Percentiles rank a stretch among this genome's conserved stretches.
Conservation (phyloP, 2,113 vertebrate species). For the Lophius piscatorius region DNA sequence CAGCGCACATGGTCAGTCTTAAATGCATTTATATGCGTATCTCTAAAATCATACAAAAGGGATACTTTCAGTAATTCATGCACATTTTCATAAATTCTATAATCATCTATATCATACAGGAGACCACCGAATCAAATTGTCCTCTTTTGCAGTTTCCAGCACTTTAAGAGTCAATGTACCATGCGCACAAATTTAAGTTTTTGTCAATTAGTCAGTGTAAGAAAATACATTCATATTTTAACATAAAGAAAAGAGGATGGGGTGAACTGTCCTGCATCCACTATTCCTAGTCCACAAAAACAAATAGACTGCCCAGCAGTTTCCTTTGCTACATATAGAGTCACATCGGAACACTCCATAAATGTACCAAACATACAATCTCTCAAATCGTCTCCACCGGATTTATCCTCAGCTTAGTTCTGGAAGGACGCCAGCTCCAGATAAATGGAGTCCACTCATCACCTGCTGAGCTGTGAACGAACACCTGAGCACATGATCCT, state of each 20-base stretch:
- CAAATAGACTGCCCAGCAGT: not conserved
- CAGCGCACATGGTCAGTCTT: constrained; percentile 1
- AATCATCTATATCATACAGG: constrained; percentile 25
- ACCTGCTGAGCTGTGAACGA: constrained; percentile 51
- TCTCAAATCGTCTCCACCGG: constrained; percentile 22
- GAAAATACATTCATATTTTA: constrained; percentile 31
- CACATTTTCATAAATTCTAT: constrained; percentile 6
- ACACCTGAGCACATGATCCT: constrained; percentile 50
- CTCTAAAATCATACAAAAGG: constrained; percentile 15
- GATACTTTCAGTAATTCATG: constrained; percentile 6
- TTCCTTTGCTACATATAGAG: constrained; percentile 18
- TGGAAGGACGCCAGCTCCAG: constrained; percentile 18
- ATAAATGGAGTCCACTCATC: constrained; percentile 51
- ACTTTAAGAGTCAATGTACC: constrained; percentile 44
- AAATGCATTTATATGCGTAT: constrained; percentile 5
- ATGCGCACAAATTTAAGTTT: constrained; percentile 45
- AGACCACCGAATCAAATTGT: constrained; percentile 22
- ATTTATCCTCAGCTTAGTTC: constrained; percentile 40
- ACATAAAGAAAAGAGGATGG: constrained; percentile 6
- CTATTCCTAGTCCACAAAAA: constrained; percentile 8
- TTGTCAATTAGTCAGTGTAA: constrained; percentile 35
- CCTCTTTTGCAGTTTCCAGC: constrained; percentile 5
- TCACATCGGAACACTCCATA: constrained; percentile 29
- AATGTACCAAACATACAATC: constrained; percentile 24
- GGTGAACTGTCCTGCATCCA: constrained; percentile 1